Percentiles rank a stretch among this genome's conserved stretches.
phyloP scores from a whole-genome alignment of 2,797 vertebrate species.

The Neoniphon sammara region DNA sequence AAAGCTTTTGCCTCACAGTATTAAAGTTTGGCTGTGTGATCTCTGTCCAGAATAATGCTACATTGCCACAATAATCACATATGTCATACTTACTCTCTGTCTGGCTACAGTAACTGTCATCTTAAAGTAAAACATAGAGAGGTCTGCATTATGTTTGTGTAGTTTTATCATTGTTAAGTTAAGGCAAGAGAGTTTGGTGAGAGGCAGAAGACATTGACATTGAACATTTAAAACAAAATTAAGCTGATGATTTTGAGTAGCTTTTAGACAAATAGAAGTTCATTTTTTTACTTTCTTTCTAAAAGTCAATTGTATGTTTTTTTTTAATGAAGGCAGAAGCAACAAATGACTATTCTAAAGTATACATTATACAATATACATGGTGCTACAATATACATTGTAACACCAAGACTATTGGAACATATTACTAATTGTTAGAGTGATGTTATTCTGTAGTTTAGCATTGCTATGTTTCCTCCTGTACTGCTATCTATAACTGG shows the following conservation, averaged over 20 bases:
- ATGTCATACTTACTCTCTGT: slow-evolving; percentile 52
- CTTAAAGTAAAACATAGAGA: slow-evolving; percentile 25
- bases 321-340: slow-evolving; percentile 38
- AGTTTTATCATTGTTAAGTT: slow-evolving; percentile 14
- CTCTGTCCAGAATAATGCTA: slow-evolving; percentile 29
- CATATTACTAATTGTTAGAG: slow-evolving; percentile 1
- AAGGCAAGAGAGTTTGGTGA: slow-evolving; percentile 14
- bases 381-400: too few relatives aligned
- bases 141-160: slow-evolving; percentile 15
- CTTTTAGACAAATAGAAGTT: slow-evolving; percentile 1
- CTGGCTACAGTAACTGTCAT: slow-evolving; percentile 24
- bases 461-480: slow-evolving; percentile 33
- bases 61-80: slow-evolving; percentile 20
- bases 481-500: slow-evolving; percentile 29
- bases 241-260: slow-evolving; percentile 10
- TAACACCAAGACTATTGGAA: slow-evolving; percentile 8
- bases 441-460: slow-evolving; percentile 26
- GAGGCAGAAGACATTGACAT: slow-evolving; percentile 11
- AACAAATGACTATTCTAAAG: slow-evolving; percentile 21
- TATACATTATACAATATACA: neutral
- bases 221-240: slow-evolving; percentile 32
- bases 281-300: slow-evolving; percentile 32
- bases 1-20: slow-evolving; percentile 18
- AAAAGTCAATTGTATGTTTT: slow-evolving; percentile 32
- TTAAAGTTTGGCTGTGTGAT: slow-evolving; percentile 32